Evolutionary conservation across 2,888 invertebrate species (phyloP), one percentile per base, ranked within the genome.

Genomic region (Neelides folsomi): DNA sequence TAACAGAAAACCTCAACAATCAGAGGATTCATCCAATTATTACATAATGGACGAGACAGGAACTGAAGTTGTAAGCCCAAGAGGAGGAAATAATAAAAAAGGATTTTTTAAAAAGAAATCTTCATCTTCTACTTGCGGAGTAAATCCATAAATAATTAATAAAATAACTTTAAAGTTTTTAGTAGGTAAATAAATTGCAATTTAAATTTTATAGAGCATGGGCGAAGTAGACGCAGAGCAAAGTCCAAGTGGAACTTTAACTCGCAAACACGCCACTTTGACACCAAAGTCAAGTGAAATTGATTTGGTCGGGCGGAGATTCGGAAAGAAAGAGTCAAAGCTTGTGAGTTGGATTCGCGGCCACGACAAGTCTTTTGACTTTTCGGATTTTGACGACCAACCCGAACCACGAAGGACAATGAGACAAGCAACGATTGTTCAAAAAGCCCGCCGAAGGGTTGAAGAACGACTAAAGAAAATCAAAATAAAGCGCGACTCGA

Each of bases 41-140:
- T 65, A 57, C 50, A 58, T 64, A 42, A 62, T 62, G 58, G 87
- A 88, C 60, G 86, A 87, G 41, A 77, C 80, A 50, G 80, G 80
- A 10, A 78, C 82, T 1, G 42, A 46, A 15, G 34, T 41, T 3
- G 54, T 59, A 15, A 57, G 56, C 40, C 62, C 58, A 8, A 53
- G 57, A 15, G 57, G 56, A 51, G 59, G 62, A 40, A 53, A 57
- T 19, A 63, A 65, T 55, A 78, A 86, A 64, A 90, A 89, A 67
- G 78, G 86, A 54, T 76, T 86, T 1, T 86, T 90, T 65, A 89
- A 90, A 68, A 90, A 90, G 68, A 75, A 87, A 58, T 88, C 87
- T 68, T 86, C 88, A 1, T 88, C 88, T 0, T 88, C 88, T 1
- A 86, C 87, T 12, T 87, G 87, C 63, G 84, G 86, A 49, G 83